Percentiles rank a stretch among this genome's conserved stretches.
Conservation (phyloP, 2,888 invertebrate species). For the Apamea epomidion region DNA sequence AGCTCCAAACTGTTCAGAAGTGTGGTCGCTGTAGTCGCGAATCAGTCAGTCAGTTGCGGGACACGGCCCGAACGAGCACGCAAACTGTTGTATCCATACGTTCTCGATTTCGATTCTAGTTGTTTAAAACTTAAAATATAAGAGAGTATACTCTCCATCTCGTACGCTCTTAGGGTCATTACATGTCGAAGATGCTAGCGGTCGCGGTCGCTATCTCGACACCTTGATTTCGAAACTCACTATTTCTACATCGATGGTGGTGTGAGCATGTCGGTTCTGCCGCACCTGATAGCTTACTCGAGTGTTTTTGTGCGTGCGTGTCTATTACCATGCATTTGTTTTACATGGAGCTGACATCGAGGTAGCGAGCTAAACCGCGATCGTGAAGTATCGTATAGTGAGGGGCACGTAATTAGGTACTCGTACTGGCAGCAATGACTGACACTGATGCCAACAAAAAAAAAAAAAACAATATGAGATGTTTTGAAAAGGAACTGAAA, state of each 20-base stretch:
- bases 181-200: background rate
- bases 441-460: too few relatives aligned
- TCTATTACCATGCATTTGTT: too few relatives aligned
- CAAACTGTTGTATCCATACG: conserved; percentile 39
- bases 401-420: background rate
- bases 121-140: background rate
- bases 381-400: too few relatives aligned
- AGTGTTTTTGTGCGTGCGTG: too few relatives aligned
- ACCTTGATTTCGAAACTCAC: background rate
- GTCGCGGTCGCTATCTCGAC: background rate
- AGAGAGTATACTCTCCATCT: background rate
- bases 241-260: background rate
- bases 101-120: background rate
- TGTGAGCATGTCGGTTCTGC: background rate
- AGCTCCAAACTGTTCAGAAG: conserved; percentile 39
- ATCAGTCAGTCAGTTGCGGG: conserved; percentile 37
- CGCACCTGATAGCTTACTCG: too few relatives aligned
- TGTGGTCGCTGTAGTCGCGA: conserved; percentile 27
- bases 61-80: conserved; percentile 34
- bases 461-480: too few relatives aligned
- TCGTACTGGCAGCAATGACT: background rate
- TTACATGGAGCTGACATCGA: too few relatives aligned
- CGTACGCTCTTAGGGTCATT: background rate
- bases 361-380: too few relatives aligned
- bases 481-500: too few relatives aligned